Conservation (phyloP, 2,888 invertebrate genomes). For the Parthenolecanium corni region DNA sequence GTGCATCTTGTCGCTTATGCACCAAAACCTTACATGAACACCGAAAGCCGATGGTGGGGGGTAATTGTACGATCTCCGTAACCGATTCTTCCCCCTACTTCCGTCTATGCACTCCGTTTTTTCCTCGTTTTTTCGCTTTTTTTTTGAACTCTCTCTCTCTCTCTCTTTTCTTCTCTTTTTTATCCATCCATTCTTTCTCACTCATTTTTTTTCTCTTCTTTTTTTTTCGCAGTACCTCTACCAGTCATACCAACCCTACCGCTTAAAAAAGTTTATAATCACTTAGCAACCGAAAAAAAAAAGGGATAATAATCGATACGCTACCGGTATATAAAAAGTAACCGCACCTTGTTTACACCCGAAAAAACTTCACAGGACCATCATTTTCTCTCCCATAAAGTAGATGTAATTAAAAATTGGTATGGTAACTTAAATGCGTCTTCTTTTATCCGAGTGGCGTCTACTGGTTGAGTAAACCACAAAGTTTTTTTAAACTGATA, state of each 20-base stretch:
- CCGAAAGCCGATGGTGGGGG: slow-evolving; percentile 7
- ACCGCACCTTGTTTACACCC: slow-evolving; percentile 28
- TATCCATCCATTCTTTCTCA: no score
- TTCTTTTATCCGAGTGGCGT: no score
- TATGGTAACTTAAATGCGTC: no score
- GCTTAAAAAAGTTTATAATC: slow-evolving; percentile 32
- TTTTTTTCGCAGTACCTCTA: slow-evolving; percentile 31
- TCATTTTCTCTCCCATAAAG: neutral
- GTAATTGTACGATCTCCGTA: slow-evolving; percentile 29
- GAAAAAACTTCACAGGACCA: slow-evolving; percentile 20
- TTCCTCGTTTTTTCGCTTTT: no score
- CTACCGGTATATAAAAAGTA: slow-evolving; percentile 25
- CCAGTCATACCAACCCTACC: slow-evolving; percentile 26
- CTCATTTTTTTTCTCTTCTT: slow-evolving; percentile 27
- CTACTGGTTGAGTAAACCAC: no score
- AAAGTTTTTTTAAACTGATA: no score
- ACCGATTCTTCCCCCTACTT: slow-evolving; percentile 29
- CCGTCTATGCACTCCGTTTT: slow-evolving; percentile 20
- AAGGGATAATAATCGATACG: slow-evolving; percentile 34
- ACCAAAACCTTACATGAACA: slow-evolving; percentile 20
- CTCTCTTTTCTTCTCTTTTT: no score
- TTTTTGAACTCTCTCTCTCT: no score
- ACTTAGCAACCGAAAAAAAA: slow-evolving; percentile 34
- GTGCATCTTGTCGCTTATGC: slow-evolving; percentile 23
- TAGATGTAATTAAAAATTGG: no score